Base-by-base conservation (phyloP, 2,888 invertebrate species). In the Dryomyza anilis region DNA sequence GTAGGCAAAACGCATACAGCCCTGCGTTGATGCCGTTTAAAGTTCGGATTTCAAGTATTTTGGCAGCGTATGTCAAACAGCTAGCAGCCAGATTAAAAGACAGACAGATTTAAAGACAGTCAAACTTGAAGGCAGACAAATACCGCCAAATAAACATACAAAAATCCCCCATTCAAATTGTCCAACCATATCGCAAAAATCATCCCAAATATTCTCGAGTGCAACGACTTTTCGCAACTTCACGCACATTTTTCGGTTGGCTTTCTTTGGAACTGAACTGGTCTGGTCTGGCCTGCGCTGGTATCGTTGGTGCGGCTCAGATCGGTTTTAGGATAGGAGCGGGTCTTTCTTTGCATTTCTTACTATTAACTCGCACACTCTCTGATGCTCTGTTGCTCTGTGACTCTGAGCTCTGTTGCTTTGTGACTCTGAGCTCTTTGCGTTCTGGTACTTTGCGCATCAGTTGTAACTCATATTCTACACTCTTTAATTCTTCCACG, bases 401-500 rank as follows among this genome's bases (percentile, higher is more conserved):
- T 25, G 23, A 27, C 25, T 58, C 46, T 12, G 46, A 46, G 29
- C 14, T 30, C 30, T 21, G 46, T 14, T 58, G 27, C 45, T 30
- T 55, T 30, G 5, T 55, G 16, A 29, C 53, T 25, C 25, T 25
- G 50, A 25, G 23, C 6, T 12, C 21, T 55, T 23, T 21, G 16
- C 10, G 30, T 48, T 60, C 46, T n/a, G n/a, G n/a, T n/a, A n/a
- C n/a, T n/a, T n/a, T n/a, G 53, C 62, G 62, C 55, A 56, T 63
- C 63, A 55, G 55, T 48, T 55, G 55, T 53, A 61, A 61, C 52
- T 61, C 61, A 61, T 52, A 52, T 50, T 27, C 25, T 23, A 57
- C 23, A 27, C 21, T 21, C 19, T 52, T 23, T 48, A 53, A 52
- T 5, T 39, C 61, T 61, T 61, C 61, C 61, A 61, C 52, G 52